Evolutionary conservation across 2,888 invertebrate genomes (phyloP).

Genomic region (Ptychoptera contaminata): DNA sequence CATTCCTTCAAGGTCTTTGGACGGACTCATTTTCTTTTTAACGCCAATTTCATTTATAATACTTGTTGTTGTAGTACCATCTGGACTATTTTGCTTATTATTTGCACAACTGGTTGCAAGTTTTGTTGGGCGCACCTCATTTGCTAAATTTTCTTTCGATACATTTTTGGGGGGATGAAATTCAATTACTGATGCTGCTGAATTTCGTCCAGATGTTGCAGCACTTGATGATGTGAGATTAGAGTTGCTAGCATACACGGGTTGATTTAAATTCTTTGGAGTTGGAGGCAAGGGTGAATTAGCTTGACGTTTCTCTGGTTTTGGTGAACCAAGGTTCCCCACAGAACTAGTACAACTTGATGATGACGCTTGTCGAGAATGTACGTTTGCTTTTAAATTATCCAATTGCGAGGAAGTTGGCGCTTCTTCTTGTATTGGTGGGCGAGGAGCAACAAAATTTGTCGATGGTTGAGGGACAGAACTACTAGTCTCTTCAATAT

Average conservation of each 20-base stretch:
- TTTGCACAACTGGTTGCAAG: slow-evolving; percentile 27
- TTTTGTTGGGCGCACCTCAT: slow-evolving; percentile 8
- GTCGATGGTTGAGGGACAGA: neutral
- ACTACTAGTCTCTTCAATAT: neutral
- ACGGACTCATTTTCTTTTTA: slow-evolving; percentile 37
- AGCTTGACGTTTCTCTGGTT: slow-evolving; percentile 78
- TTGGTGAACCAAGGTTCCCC: slow-evolving; percentile 67
- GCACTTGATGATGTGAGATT: slow-evolving; percentile 24
- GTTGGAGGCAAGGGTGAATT: slow-evolving; percentile 79
- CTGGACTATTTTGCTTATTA: slow-evolving; percentile 13
- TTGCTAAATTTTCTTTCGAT: slow-evolving; percentile 20
- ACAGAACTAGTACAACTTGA: slow-evolving; percentile 55
- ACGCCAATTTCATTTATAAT: slow-evolving; percentile 22
- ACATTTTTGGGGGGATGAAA: slow-evolving; percentile 11
- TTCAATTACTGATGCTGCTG: slow-evolving; percentile 30
- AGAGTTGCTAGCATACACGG: slow-evolving; percentile 19
- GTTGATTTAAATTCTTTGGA: slow-evolving; percentile 29
- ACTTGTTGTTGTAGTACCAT: slow-evolving; percentile 15
- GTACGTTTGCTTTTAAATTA: slow-evolving; percentile 42
- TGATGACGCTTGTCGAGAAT: slow-evolving; percentile 52
- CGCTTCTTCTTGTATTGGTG: slow-evolving; percentile 2
- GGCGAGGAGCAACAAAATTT: slow-evolving; percentile 37
- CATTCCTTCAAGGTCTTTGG: slow-evolving; percentile 70
- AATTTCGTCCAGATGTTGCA: slow-evolving; percentile 22
- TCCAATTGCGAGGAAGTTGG: slow-evolving; percentile 31